Base-by-base conservation (phyloP, 2,888 invertebrate species). In the Argyra leucocephala region DNA sequence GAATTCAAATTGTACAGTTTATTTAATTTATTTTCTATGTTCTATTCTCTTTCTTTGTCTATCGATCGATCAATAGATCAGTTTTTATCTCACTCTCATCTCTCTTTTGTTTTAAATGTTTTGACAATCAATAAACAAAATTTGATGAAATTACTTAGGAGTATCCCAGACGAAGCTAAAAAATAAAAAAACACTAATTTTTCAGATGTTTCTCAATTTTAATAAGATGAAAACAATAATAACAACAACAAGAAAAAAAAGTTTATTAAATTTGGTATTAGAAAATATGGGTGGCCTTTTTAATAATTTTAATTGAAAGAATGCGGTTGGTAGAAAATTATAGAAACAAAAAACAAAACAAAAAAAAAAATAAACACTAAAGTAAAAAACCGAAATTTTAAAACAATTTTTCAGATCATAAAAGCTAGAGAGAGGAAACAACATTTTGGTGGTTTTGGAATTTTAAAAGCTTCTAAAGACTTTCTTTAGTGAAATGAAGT, bases 311-410 rank as follows among this genome's bases (percentile, higher is more conserved):
- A 48, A 48, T 48, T 48, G 48, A 48, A 48, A 18, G 18, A 48
- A 48, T 48, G 48, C 48, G 48, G 48, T 48, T 48, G 48, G 48
- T 48, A 48, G 48, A 48, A 48, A 48, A 48, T 48, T 48, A n/a
- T n/a, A n/a, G n/a, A n/a, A n/a, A n/a, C n/a, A n/a, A n/a, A n/a
- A n/a, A n/a, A n/a, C n/a, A n/a, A n/a, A n/a, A n/a, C n/a, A n/a
- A n/a, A 7, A 31, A 5, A 31, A 31, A 31, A 31, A 31, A 31
- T 7, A 31, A 31, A 7, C 31, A 31, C 31, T 10, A 48, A 48
- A 48, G 18, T 1, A 48, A 48, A 48, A 15, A 15, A 37, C 1
- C 1, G 5, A 48, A 48, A n/a, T 15, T 48, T 48, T 2, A 6
- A 6, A 6, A 6, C 18, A 3, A n/a, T 15, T 48, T 48, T 15